Evolutionary conservation across 2,113 vertebrate species (phyloP), one percentile per base, ranked within the genome.

Genomic region (Ochotona curzoniae): DNA sequence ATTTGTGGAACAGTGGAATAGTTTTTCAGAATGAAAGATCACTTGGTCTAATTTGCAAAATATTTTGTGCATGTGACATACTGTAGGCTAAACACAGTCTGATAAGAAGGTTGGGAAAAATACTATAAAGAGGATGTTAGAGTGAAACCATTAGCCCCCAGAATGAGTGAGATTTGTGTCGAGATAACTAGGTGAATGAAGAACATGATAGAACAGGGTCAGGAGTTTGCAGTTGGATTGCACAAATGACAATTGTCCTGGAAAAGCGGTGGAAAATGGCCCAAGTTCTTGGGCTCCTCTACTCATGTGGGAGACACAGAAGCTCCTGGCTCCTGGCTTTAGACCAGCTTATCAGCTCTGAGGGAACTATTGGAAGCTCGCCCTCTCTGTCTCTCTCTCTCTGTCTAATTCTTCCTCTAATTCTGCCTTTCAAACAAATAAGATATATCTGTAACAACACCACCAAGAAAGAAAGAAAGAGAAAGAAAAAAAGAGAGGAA

Each of bases 1-100:
- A 85, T 79, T 86, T 82, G 20, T 91, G 32, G 32, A 60, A 82
- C 54, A 94, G 38, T 78, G 26, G 69, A 87, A 18, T 85, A 82
- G 71, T 83, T 61, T 44, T 5, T 89, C n/a, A 81, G 61, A 54
- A 57, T 49, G 66, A 44, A 87, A n/a, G 13, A 76, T 8, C 30
- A 71, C 35, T 54, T 71, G 38, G 15, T 63, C 12, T 82, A 63
- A 17, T 87, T 80, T 94, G 21, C 21, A 78, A 71, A 83, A 57
- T 84, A 23, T 61, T 85, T 20, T 85, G 18, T 87, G 76, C 28
- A 57, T 87, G 73, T 51, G 32, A 76, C 23, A 38, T n/a, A n/a
- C n/a, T n/a, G 18, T n/a, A 85, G 18, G 25, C 30, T 86, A 30
- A 25, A 25, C 25, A 81, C 70, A 79, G 25, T 82, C 35, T 78